These are phyloP conservation scores for Trichonephila clavipes DNA, from an alignment of 1,140 invertebrate species.

Conservation along the genomic window DNA sequence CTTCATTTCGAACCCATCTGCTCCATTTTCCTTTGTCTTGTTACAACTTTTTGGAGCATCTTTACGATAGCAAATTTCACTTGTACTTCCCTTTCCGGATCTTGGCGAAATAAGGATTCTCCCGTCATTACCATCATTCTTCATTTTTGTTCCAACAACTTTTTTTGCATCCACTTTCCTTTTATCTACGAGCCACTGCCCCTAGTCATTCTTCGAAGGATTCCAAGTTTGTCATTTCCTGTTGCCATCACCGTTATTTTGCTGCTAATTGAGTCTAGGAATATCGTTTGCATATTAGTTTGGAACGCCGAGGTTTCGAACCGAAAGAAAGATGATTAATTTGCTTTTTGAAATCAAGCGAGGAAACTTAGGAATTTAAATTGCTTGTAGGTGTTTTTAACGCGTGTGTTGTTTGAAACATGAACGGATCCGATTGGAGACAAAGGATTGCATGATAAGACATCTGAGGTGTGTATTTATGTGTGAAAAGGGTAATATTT, in stretches of 20 bases:
- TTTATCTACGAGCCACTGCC: slow-evolving; percentile 13
- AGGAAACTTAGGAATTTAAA: not conserved
- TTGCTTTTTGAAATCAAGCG: not conserved
- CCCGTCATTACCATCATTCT: not conserved
- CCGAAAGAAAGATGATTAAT: not conserved
- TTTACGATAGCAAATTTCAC: not conserved
- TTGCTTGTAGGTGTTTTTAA: no score
- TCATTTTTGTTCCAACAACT: not conserved
- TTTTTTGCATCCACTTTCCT: not conserved
- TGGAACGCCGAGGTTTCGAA: not conserved
- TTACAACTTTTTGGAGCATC: not conserved
- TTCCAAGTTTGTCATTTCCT: not conserved
- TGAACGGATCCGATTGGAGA: not conserved
- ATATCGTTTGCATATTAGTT: not conserved
- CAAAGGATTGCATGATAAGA: not conserved
- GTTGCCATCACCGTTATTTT: slow-evolving; percentile 28
- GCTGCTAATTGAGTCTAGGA: not conserved
- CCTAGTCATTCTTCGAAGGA: not conserved
- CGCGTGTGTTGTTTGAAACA: not conserved
- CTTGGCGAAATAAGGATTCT: not conserved
- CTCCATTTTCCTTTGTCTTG: slow-evolving; percentile 14
- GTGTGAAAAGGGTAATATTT: not conserved
- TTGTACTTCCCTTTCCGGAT: not conserved
- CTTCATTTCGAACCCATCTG: not conserved
- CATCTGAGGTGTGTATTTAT: not conserved